phyloP scores from a whole-genome alignment of 2,113 vertebrate genomes.

The Struthidea cinerea region DNA sequence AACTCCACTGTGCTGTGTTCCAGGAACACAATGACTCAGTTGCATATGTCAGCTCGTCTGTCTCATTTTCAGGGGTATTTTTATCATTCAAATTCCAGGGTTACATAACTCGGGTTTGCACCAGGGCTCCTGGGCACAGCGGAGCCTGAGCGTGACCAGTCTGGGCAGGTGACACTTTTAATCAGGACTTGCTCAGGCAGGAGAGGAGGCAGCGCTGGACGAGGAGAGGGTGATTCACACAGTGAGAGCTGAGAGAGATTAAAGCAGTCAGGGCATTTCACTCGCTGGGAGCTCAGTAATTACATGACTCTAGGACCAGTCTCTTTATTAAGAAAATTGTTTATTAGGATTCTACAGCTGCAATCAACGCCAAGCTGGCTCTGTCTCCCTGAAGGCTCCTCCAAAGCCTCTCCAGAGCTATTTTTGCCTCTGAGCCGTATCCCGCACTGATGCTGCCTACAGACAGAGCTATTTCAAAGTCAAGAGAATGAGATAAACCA shows the following conservation, averaged over 20 bases:
- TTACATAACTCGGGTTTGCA: not conserved
- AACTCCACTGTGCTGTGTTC: not conserved
- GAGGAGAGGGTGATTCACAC: not conserved
- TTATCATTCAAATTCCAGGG: not conserved
- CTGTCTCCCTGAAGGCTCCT: not conserved
- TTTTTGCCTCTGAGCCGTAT: not conserved
- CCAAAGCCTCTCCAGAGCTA: not conserved
- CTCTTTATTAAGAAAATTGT: not conserved
- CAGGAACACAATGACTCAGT: not conserved
- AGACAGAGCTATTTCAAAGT: not conserved
- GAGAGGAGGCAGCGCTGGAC: not conserved
- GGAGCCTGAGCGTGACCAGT: rapidly evolving
- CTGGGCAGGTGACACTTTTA: not conserved
- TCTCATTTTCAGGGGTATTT: not conserved
- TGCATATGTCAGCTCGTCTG: not conserved
- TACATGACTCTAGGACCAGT: not conserved
- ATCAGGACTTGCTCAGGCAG: rapidly evolving
- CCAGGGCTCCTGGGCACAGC: not conserved
- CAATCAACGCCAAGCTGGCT: not conserved
- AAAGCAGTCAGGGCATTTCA: not conserved
- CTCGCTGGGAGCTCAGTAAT: not conserved
- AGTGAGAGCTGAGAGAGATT: not conserved
- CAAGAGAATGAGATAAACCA: not conserved
- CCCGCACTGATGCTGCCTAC: not conserved
- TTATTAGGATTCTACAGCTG: not conserved